These are phyloP conservation scores for Adelognathus sp. DNA, from an alignment of 2,888 invertebrate species.

Conservation along the genomic window DNA sequence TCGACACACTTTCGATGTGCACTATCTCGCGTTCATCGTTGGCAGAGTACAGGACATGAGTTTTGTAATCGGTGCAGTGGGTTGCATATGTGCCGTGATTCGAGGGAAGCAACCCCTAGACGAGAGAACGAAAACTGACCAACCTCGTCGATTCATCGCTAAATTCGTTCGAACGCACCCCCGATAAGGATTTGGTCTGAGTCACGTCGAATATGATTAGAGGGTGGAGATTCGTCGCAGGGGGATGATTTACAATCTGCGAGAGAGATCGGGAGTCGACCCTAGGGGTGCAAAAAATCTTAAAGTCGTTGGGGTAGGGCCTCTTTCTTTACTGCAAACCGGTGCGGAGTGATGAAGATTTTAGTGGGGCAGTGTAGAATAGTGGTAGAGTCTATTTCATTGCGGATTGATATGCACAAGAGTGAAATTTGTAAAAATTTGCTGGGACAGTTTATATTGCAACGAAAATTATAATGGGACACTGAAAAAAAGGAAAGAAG, in stretches of 20 bases:
- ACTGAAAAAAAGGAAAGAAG: too few relatives aligned
- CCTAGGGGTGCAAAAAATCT: not conserved
- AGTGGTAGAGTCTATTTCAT: too few relatives aligned
- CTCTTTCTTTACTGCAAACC: not conserved
- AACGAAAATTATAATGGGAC: too few relatives aligned
- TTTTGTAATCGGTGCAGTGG: not conserved
- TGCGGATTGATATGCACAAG: too few relatives aligned
- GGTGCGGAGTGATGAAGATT: not conserved
- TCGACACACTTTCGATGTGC: slow-evolving; percentile 19
- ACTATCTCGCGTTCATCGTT: not conserved
- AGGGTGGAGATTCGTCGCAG: not conserved
- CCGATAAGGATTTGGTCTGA: not conserved
- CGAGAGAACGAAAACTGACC: not conserved
- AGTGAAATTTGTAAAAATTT: too few relatives aligned
- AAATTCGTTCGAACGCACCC: too few relatives aligned
- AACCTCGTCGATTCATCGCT: not conserved
- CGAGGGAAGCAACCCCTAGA: not conserved
- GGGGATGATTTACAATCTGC: not conserved
- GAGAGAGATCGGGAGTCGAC: not conserved
- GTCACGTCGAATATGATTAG: slow-evolving; percentile 17
- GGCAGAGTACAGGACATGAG: not conserved
- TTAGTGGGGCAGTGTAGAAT: not conserved
- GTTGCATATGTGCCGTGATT: too few relatives aligned
- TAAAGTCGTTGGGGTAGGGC: not conserved
- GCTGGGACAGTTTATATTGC: too few relatives aligned